These are phyloP conservation scores for Trypoxylon attenuatum DNA, from an alignment of 2,888 invertebrate species.

Conservation along the genomic window DNA sequence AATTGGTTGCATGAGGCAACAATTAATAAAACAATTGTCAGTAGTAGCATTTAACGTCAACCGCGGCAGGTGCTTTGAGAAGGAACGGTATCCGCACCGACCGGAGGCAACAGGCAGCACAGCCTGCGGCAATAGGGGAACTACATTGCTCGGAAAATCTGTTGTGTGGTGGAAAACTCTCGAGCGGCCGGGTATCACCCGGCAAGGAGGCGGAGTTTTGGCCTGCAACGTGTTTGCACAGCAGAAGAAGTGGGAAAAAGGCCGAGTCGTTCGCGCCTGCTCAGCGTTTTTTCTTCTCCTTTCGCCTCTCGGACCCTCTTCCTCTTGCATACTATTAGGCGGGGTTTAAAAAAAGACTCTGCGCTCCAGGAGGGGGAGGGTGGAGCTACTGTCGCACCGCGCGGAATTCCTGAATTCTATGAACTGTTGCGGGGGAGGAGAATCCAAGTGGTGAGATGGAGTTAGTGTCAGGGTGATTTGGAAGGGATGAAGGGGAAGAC, in stretches of 20 bases:
- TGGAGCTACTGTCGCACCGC: constrained; percentile 53
- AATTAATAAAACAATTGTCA: too few species aligned
- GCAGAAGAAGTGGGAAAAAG: constrained; percentile 59
- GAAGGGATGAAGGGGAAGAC: constrained; percentile 54
- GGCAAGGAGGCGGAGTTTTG: constrained; percentile 47
- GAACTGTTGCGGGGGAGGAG: constrained; percentile 41
- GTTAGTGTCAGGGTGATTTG: constrained; percentile 17
- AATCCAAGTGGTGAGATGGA: constrained; percentile 9
- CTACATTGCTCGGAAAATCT: constrained; percentile 45
- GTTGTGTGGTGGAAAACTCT: constrained; percentile 39
- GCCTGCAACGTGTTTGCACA: constrained; percentile 44
- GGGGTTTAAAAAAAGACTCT: constrained; percentile 66
- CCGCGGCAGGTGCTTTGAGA: too few species aligned
- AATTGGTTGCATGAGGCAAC: too few species aligned
- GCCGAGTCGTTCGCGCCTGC: constrained; percentile 50
- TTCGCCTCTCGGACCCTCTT: constrained; percentile 19
- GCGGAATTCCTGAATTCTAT: constrained; percentile 60
- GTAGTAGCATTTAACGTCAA: too few species aligned
- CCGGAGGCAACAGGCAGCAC: constrained; percentile 24
- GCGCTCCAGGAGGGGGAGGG: constrained; percentile 49
- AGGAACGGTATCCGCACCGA: constrained; percentile 30
- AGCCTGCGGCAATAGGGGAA: constrained; percentile 20
- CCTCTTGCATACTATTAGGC: constrained; percentile 57
- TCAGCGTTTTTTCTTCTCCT: constrained; percentile 41
- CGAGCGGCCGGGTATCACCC: constrained; percentile 24